Base-by-base conservation (phyloP, 2,113 vertebrate genomes). In the Lonchura striata region DNA sequence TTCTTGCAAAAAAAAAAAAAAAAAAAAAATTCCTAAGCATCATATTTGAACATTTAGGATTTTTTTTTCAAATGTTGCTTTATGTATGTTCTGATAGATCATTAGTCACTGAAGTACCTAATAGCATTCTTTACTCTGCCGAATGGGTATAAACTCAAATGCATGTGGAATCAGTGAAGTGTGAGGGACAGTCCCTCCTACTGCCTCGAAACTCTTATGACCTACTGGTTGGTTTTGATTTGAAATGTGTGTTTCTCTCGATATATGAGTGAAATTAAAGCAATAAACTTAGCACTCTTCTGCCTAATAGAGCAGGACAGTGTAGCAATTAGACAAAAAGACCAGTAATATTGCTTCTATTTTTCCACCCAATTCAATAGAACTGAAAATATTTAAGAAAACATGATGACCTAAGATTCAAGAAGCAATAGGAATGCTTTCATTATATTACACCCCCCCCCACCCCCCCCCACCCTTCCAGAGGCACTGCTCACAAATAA, bases 391-490 rank as follows among this genome's bases (percentile, higher is more conserved):
- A 54, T 53, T 64, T 74, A 35, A 39, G 57, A 74, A 91, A 91
- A 63, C 9, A 15, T 68, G 30, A 70, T 74, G n/a, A 76, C 10
- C 13, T 52, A 20, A 7, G 7, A 0, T 31, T 86, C 1, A 3
- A 72, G 37, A 72, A 76, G 7, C 0, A 8, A 25, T 9, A 56
- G 8, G 13, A 71, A 80, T 4, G 0, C 28, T 56, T 94, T 68
- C 13, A 22, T 8, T 27, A 7, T 4, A 46, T 12, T 8, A n/a
- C n/a, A n/a, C n/a, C n/a, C n/a, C n/a, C n/a, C n/a, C 12, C 2
- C 3, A 15, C 17, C 23, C 2, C 9, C 7, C 6, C 13, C 1
- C 4, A 20, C 4, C 1, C 5, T n/a, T n/a, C n/a, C n/a, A 9
- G 25, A 59, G 86, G 0, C 3, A 27, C 7, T n/a, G 4, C 4